Conservation (phyloP, 2,113 vertebrate genomes). For the Jacana jacana region DNA sequence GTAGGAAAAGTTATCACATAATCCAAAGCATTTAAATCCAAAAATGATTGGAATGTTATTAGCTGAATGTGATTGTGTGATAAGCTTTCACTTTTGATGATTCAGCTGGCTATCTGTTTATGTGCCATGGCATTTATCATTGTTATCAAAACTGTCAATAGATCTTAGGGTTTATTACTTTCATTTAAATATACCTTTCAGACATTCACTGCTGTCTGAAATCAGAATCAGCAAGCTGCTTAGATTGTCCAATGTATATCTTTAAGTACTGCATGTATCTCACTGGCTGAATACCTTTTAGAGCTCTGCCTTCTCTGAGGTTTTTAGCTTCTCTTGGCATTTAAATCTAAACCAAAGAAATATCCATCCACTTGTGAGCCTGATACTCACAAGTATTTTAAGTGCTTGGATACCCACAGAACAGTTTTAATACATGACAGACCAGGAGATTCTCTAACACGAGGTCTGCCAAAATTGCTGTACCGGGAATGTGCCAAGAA, state of each 20-base stretch:
- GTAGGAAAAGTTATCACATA: background rate
- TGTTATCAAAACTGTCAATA: background rate
- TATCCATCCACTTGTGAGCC: background rate
- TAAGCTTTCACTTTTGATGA: background rate
- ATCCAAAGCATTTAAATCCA: background rate
- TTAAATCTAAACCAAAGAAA: constrained; percentile 10
- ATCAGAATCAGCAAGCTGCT: background rate
- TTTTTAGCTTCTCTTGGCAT: background rate
- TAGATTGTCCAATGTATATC: background rate
- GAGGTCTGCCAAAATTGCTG: constrained; percentile 17
- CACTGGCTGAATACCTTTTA: background rate
- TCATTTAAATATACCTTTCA: constrained; percentile 9
- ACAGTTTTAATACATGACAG: constrained; percentile 38
- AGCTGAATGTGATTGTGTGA: background rate
- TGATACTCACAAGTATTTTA: constrained; percentile 47
- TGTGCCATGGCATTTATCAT: background rate
- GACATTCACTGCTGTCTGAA: background rate
- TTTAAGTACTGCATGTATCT: background rate
- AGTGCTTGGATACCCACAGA: constrained; percentile 26
- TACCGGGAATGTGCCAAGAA: constrained; percentile 18
- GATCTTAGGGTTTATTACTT: background rate
- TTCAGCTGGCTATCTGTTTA: background rate
- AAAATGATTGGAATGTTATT: background rate
- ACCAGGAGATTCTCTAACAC: constrained; percentile 13
- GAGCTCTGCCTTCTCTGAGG: background rate